Evolutionary conservation across 2,113 vertebrate genomes (phyloP), one percentile per base, ranked within the genome.

Genomic region (Campylomormyrus numenius): DNA sequence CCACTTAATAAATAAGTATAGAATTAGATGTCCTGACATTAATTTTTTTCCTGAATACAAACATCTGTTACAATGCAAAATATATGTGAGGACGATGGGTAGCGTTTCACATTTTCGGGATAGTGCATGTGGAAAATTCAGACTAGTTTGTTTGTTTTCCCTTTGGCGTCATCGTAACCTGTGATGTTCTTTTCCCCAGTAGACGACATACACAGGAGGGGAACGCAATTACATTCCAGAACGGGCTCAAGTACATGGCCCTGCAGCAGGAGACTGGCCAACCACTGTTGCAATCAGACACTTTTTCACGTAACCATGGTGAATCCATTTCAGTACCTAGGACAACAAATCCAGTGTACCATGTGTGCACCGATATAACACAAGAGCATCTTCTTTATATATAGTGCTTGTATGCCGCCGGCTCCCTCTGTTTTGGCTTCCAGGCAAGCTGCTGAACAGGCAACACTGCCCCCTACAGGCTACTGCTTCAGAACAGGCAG

Each of bases 401-500:
- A 89, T 66, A 70, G 88, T 83, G 92, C 92, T 94, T 92, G 93
- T 92, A 91, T 93, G 93, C 92, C 91, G 91, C 92, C 92, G 92
- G 88, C 93, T 84, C 74, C 90, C 91, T 93, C 89, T 77, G 90
- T 83, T 91, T 58, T 74, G 92, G 93, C 92, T 93, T 89, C 85
- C 77, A 88, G 88, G 92, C 74, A 89, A 92, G 91, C 92, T 94
- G 90, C 91, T 62, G 88, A 92, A 92, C 94, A 95, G 95, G 90
- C 94, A 94, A 96, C 91, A 95, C 94, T 96, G 96, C 95, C 96
- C 95, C 95, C 96, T 96, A 91, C 94, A 95, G 96, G 95, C 90
- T 80, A 87, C 89, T 87, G 24, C 3, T 17, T 42, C 92, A 46
- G 17, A 53, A 88, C 91, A 94, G 35, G 52, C 77, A 91, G 90